Evolutionary conservation across 2,888 invertebrate genomes (phyloP), one percentile per base, ranked within the genome.

Genomic region (Drosophila mimetica): DNA sequence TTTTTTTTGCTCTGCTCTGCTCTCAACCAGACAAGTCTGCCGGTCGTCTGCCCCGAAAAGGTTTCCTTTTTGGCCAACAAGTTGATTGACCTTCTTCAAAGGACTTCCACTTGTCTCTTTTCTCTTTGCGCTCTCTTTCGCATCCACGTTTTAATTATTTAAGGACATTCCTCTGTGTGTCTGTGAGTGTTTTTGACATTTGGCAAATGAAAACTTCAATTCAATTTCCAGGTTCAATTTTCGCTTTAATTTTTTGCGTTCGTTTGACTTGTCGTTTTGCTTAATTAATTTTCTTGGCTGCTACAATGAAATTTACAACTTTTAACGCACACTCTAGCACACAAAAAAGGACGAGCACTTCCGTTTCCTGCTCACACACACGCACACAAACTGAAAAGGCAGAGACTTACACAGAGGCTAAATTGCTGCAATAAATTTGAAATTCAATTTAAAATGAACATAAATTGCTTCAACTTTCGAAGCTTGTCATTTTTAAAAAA

Each of bases 361-460:
- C 88, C 84, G 88, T 42, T 86, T 84, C 75, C 88, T 79, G 66
- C 54, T 37, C 30, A 54, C 32, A 54, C 58, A 28, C 53, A 53
- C 52, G 47, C 47, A 36, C 20, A 50, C 47, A 59, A 18, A 48
- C 25, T 34, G n/a, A 42, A 42, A 34, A 41, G 54, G 67, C 73
- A 57, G 18, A 70, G 51, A 72, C 28, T 58, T 25, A 44, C 42
- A 47, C 54, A 69, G 71, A 79, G 77, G 76, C 77, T 86, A 84
- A 88, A 90, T 89, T 86, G 86, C 84, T 75, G 90, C 89, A 87
- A 90, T 90, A 90, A 90, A 90, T 90, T 91, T 90, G 77, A 90
- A 90, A 90, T 91, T 91, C 91, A 90, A 90, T 91, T 90, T 91
- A 89, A 91, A 90, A 90, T 79, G 91, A 90, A 91, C 91, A 90